Evolutionary conservation across 2,797 vertebrate species (phyloP).

Genomic region (Rhinatrema bivittatum): DNA sequence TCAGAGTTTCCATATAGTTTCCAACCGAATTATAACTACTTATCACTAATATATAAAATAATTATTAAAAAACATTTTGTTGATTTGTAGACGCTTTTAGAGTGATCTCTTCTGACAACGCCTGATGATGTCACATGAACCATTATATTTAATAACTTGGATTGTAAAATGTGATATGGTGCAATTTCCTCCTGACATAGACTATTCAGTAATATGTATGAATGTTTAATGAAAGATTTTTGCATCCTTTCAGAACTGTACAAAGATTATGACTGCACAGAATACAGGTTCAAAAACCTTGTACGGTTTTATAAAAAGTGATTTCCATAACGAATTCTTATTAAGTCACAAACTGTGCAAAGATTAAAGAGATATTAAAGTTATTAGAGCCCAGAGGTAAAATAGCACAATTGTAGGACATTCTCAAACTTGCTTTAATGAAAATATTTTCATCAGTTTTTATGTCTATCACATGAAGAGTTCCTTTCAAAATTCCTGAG

Average conservation of each 20-base stretch:
- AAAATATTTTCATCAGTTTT: constrained; percentile 64
- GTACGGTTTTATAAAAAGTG: constrained; percentile 38
- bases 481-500: constrained; percentile 49
- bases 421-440: constrained; percentile 56
- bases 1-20: too few relatives aligned
- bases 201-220: too few relatives aligned
- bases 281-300: constrained; percentile 38
- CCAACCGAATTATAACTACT: too few relatives aligned
- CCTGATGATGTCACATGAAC: too few relatives aligned
- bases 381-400: constrained; percentile 59
- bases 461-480: too few relatives aligned
- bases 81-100: too few relatives aligned
- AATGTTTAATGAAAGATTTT: not conserved
- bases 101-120: too few relatives aligned
- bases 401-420: constrained; percentile 59
- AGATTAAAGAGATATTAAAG: constrained; percentile 66
- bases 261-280: constrained; percentile 15
- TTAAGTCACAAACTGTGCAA: constrained; percentile 57
- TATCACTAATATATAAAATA: too few relatives aligned
- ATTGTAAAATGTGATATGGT: too few relatives aligned
- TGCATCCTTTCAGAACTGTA: constrained; percentile 19
- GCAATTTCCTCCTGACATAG: too few relatives aligned
- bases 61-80: too few relatives aligned
- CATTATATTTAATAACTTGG: too few relatives aligned
- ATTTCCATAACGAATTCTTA: constrained; percentile 50